phyloP scores from a whole-genome alignment of 2,888 invertebrate species.

The Drosophila buzzatii region DNA sequence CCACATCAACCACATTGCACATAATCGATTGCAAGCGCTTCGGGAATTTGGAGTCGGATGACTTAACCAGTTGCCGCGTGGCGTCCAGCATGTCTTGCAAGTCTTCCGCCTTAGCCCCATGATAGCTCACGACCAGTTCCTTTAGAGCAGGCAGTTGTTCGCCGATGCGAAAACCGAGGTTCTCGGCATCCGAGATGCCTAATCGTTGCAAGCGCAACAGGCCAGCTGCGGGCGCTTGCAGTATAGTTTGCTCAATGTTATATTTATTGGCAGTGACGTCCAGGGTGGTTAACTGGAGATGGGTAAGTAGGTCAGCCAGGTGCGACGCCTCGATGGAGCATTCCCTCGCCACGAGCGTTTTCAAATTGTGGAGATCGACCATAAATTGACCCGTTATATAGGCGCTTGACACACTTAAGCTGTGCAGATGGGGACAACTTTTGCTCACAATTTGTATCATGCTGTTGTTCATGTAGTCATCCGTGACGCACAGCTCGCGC shows the following conservation, averaged over 20 bases:
- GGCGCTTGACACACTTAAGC: constrained; percentile 63
- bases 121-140: constrained; percentile 65
- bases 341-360: constrained; percentile 60
- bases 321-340: constrained; percentile 59
- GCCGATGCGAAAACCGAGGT: constrained; percentile 62
- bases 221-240: constrained; percentile 34
- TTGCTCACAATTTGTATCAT: constrained; percentile 62
- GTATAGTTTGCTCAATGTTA: constrained; percentile 52
- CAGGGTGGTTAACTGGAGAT: constrained; percentile 51
- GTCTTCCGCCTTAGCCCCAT: constrained; percentile 45
- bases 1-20: constrained; percentile 68
- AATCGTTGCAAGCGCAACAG: constrained; percentile 50
- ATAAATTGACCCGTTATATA: constrained; percentile 66
- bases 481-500: constrained; percentile 61
- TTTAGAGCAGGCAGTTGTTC: constrained; percentile 53
- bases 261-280: constrained; percentile 58
- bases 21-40: constrained; percentile 60
- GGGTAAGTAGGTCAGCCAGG: constrained; percentile 49
- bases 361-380: constrained; percentile 40
- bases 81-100: constrained; percentile 51
- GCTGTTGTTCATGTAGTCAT: constrained; percentile 64
- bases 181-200: constrained; percentile 62
- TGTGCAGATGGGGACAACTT: constrained; percentile 51
- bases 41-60: constrained; percentile 32
- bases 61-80: constrained; percentile 43